Evolutionary conservation across 2,113 vertebrate species (phyloP).

Genomic region (Eubucco bourcierii): DNA sequence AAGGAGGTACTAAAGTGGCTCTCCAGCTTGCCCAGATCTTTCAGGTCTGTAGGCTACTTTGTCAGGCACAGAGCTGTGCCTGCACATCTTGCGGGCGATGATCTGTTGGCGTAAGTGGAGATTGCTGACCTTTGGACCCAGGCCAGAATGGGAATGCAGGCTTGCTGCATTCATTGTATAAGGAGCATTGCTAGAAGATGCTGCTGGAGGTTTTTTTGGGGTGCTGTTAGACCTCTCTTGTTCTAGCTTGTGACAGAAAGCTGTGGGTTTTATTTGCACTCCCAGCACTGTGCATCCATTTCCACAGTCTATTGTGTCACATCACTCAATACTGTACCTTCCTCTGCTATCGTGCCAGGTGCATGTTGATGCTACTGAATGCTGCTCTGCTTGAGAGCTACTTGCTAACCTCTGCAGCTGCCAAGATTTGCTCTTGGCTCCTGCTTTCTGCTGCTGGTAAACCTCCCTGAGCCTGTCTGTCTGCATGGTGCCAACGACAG

Average conservation of each 20-base stretch:
- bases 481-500: conserved; percentile 21
- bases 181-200: neutral
- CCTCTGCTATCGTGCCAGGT: neutral
- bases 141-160: neutral
- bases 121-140: neutral
- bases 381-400: neutral
- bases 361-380: neutral
- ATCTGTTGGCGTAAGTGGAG: neutral
- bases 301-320: neutral
- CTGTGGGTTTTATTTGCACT: too few relatives aligned
- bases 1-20: neutral
- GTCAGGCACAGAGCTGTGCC: neutral
- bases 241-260: neutral
- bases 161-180: neutral
- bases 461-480: neutral
- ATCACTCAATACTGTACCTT: neutral
- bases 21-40: neutral
- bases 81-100: neutral
- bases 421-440: conserved; percentile 36
- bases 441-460: conserved; percentile 20
- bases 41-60: neutral
- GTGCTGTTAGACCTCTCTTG: neutral
- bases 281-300: too few relatives aligned
- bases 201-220: neutral
- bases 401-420: neutral